Conservation (phyloP, 2,113 vertebrate genomes). For the Melospiza georgiana region DNA sequence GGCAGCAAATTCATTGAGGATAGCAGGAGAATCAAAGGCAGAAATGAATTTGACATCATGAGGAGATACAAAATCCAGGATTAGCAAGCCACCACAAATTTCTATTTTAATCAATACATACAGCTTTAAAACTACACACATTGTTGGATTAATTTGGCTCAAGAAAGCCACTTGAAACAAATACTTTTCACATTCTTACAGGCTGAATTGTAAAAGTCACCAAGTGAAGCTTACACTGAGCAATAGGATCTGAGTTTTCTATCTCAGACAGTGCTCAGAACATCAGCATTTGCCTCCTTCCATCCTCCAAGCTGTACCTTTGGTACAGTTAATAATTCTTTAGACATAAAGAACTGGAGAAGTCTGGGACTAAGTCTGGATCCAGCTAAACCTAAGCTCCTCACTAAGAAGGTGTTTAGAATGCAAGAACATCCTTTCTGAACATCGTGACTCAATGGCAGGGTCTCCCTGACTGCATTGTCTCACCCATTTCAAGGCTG, state of each 20-base stretch:
- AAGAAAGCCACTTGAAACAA: background rate
- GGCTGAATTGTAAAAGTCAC: background rate
- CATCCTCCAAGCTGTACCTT: background rate
- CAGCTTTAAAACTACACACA: background rate
- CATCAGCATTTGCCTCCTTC: background rate
- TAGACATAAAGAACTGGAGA: background rate
- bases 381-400: background rate
- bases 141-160: background rate
- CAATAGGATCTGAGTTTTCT: background rate
- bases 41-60: background rate
- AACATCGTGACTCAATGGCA: background rate
- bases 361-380: background rate
- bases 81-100: background rate
- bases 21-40: background rate
- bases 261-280: background rate
- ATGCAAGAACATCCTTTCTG: background rate
- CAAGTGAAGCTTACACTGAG: background rate
- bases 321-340: background rate
- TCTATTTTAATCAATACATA: background rate
- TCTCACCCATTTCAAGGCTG: background rate
- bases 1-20: background rate
- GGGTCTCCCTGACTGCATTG: background rate
- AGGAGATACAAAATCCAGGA: background rate
- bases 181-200: background rate
- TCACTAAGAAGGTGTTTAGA: background rate